Percentiles rank a stretch among this genome's conserved stretches.
Conservation (phyloP, 2,113 vertebrate species). For the Chunga burmeisteri region DNA sequence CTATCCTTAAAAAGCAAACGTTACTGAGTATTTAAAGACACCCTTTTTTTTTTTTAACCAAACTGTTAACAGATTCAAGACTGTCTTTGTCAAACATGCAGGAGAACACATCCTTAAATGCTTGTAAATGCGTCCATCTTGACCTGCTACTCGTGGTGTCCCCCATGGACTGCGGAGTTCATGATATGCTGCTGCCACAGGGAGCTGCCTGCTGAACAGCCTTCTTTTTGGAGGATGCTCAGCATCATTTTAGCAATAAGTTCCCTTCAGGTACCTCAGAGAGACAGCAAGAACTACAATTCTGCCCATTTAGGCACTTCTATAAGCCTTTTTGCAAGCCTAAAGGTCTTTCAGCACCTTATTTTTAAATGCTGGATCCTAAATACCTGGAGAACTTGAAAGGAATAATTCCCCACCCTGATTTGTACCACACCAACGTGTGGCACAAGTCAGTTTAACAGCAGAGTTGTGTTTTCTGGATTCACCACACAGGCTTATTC, state of each 20-base stretch:
- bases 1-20: background rate
- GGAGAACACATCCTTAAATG: background rate
- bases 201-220: background rate
- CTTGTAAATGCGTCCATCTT: background rate
- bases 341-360: background rate
- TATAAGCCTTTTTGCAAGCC: background rate
- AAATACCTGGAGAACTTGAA: background rate
- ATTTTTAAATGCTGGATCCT: background rate
- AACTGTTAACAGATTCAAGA: background rate
- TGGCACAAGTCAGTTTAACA: background rate
- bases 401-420: background rate
- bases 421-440: accelerated
- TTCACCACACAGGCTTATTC: background rate
- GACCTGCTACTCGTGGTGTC: background rate
- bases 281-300: background rate
- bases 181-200: background rate
- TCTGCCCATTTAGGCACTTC: background rate
- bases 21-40: background rate
- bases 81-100: background rate
- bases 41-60: background rate
- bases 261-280: background rate
- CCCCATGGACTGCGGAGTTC: background rate
- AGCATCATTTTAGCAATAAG: background rate
- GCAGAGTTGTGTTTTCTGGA: background rate
- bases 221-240: background rate